Base-by-base conservation (phyloP, 2,888 invertebrate genomes). In the Aleiodes leptofemur region DNA sequence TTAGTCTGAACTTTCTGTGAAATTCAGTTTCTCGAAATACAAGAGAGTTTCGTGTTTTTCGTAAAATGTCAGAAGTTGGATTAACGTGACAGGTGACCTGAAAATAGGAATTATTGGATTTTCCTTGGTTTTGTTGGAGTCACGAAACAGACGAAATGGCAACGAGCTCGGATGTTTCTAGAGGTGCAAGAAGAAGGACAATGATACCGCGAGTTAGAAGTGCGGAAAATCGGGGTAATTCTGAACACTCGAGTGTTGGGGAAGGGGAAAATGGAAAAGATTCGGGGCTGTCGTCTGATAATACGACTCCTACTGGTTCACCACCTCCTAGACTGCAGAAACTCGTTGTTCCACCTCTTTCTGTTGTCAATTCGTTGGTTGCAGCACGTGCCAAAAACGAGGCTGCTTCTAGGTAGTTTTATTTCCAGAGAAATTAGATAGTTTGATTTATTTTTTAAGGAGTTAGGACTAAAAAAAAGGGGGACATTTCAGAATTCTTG, bases 271-370 rank as follows among this genome's bases (percentile, higher is more conserved):
- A 88, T 69, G 86, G 83, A 7, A 83, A 80, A 69, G 89, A 89
- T 73, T 89, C 89, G n/a, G 89, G 88, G 16, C 79, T 89, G 61
- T 89, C 89, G 1, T 89, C 89, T 59, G 89, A 88, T 75, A 84
- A 85, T 74, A 86, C 88, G 59, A 89, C 88, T 51, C 89, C 89
- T 6, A 86, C 86, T 14, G 84, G 85, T n/a, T 87, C 86, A 43
- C 88, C 89, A 55, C 88, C 89, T 55, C 84, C 86, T 3, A 83
- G 86, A 31, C 88, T 86, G 64, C 81, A 82, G 23, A 85, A 80
- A 74, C 77, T 77, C 34, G 29, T 79, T 38, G 72, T 76, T 31
- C 75, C 80, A n/a, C 68, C 81, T 7, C 71, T 78, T n/a, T 78
- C 79, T 78, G 79, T 83, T 68, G 57, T 79, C 61, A 81, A 79